Percentiles rank a stretch among this genome's conserved stretches.
phyloP scores from a whole-genome alignment of 2,113 vertebrate genomes.

The Pandion haliaetus region DNA sequence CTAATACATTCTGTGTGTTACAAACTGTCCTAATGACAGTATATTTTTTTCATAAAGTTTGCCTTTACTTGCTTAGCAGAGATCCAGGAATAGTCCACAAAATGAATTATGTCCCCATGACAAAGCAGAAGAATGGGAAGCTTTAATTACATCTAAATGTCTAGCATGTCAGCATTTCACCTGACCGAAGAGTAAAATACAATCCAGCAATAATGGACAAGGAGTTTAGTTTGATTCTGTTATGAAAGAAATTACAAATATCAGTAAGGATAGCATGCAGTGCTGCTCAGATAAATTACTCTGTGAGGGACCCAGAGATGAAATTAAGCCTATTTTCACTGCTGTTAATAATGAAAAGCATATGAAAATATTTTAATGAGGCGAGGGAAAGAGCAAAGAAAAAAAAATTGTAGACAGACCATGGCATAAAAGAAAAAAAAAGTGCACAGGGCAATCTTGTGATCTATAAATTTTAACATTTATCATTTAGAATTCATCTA shows the following conservation, averaged over 20 bases:
- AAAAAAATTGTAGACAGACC: background rate
- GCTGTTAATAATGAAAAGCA: background rate
- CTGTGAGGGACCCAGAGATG: background rate
- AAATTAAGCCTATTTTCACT: background rate
- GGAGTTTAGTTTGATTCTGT: background rate
- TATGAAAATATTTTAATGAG: background rate
- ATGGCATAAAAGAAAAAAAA: background rate
- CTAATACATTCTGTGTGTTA: background rate
- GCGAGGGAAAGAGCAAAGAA: background rate
- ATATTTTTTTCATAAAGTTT: background rate
- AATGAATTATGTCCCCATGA: background rate
- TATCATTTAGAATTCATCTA: background rate
- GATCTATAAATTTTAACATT: background rate
- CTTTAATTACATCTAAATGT: background rate
- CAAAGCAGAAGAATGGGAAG: background rate
- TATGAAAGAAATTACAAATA: background rate
- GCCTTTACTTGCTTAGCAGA: background rate
- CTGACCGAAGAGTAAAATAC: background rate
- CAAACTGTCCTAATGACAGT: background rate
- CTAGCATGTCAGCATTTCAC: background rate
- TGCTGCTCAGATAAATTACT: background rate
- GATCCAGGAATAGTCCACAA: background rate
- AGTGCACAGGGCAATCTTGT: background rate
- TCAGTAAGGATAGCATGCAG: background rate
- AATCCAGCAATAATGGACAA: background rate